A percentile compares a stretch with the other conserved stretches of the same genome.
Conservation (phyloP, 2,113 vertebrate genomes). For the Lagopus muta region DNA sequence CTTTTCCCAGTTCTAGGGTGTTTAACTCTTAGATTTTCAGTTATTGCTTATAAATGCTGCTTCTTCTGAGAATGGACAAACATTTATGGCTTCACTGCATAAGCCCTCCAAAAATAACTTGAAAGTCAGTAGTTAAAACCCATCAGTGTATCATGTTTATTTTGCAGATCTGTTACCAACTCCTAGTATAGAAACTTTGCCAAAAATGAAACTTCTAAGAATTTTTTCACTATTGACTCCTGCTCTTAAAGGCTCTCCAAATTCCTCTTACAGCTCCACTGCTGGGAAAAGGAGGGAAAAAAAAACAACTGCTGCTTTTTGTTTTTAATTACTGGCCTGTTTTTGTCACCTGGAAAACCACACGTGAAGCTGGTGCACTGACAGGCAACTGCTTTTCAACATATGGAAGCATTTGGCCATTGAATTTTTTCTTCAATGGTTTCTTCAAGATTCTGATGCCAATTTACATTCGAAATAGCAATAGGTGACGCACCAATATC, state of each 20-base stretch:
- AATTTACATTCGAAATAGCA: not conserved
- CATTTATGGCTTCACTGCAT: not conserved
- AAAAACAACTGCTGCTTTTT: not conserved
- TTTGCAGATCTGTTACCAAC: not conserved
- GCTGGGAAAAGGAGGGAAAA: not conserved
- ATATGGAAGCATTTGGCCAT: not conserved
- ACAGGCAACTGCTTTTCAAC: not conserved
- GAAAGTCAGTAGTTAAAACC: not conserved
- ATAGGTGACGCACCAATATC: not conserved
- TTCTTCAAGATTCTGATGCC: not conserved
- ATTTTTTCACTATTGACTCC: not conserved
- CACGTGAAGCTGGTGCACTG: not conserved
- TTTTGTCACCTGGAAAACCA: not conserved
- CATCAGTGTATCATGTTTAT: not conserved
- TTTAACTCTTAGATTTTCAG: not conserved
- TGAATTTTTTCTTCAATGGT: not conserved
- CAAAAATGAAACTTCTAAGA: not conserved
- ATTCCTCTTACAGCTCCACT: not conserved
- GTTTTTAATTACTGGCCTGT: not conserved
- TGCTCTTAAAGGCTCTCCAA: not conserved
- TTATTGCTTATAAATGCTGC: not conserved
- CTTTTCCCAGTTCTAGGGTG: not conserved
- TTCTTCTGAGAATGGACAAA: not conserved
- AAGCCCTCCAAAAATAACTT: not conserved
- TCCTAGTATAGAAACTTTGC: not conserved